Percentiles rank a stretch among this genome's conserved stretches.
Evolutionary conservation across 92 coral and sea anemone species (phyloP).

Genomic region (Zoanthus sociatus): DNA sequence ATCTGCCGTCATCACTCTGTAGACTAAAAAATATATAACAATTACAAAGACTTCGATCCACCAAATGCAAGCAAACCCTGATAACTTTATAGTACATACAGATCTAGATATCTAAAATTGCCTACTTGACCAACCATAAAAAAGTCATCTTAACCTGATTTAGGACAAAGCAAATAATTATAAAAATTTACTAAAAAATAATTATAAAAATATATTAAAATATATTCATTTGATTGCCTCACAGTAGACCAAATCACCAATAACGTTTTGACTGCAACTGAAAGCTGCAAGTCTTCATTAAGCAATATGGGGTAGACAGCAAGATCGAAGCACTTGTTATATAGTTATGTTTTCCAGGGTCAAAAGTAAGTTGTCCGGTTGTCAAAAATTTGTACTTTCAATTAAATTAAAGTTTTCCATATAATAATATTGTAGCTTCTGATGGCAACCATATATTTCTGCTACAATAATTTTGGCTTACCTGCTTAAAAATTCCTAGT

Average conservation of each 20-base stretch:
- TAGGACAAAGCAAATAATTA: background rate
- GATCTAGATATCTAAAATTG: background rate
- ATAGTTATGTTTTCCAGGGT: too few species aligned
- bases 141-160: slow-evolving; percentile 68
- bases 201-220: background rate
- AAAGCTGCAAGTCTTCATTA: too few species aligned
- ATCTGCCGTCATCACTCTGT: too few species aligned
- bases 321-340: too few species aligned
- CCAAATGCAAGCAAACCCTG: background rate
- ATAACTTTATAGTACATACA: background rate
- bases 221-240: too few species aligned
- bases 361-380: too few species aligned
- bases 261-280: too few species aligned
- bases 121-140: slow-evolving; percentile 75
- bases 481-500: slow-evolving; percentile 72
- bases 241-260: too few species aligned
- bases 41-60: background rate
- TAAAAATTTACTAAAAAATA: background rate
- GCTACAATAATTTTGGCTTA: slow-evolving; percentile 28
- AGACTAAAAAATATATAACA: background rate
- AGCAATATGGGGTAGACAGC: too few species aligned
- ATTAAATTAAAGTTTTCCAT: background rate
- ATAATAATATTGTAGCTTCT: background rate
- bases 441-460: background rate
- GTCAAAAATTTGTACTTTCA: background rate